Conservation (phyloP, 2,797 vertebrate species). For the Lacerta agilis region DNA sequence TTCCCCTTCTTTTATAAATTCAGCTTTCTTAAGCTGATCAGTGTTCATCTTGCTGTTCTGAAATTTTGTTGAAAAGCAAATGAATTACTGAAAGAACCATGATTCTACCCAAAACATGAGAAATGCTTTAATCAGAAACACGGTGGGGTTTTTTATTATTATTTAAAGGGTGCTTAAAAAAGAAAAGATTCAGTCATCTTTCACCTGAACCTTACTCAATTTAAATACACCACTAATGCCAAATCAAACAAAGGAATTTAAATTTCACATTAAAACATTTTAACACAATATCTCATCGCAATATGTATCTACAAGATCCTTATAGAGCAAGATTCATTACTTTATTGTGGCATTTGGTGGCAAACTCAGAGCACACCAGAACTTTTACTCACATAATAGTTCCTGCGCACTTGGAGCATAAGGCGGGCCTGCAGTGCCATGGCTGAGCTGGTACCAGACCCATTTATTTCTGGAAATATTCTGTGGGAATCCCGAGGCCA, state of each 20-base stretch:
- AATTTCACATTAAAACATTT: not conserved
- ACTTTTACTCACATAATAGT: too few species aligned
- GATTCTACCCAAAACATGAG: slow-evolving; percentile 67
- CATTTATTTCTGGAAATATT: too few species aligned
- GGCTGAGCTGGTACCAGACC: too few species aligned
- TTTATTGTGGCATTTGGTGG: not conserved
- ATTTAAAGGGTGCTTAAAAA: not conserved
- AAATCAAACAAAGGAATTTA: too few species aligned
- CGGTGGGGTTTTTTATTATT: not conserved
- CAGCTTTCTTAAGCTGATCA: slow-evolving; percentile 72
- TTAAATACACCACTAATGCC: not conserved
- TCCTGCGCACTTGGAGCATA: too few species aligned
- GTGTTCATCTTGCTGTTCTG: slow-evolving; percentile 72
- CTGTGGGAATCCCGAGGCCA: too few species aligned
- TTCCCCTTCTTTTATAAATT: slow-evolving; percentile 85
- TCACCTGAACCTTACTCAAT: not conserved
- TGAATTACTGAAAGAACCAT: slow-evolving; percentile 58
- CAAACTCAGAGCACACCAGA: not conserved
- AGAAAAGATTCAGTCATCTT: not conserved
- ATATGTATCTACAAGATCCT: too few species aligned
- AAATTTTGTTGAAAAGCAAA: slow-evolving; percentile 55
- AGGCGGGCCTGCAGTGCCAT: too few species aligned
- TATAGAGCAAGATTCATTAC: not conserved
- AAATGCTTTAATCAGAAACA: slow-evolving; percentile 27
- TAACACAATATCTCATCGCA: not conserved